phyloP scores from a whole-genome alignment of 2,888 invertebrate species.

The Synergus japonicus region DNA sequence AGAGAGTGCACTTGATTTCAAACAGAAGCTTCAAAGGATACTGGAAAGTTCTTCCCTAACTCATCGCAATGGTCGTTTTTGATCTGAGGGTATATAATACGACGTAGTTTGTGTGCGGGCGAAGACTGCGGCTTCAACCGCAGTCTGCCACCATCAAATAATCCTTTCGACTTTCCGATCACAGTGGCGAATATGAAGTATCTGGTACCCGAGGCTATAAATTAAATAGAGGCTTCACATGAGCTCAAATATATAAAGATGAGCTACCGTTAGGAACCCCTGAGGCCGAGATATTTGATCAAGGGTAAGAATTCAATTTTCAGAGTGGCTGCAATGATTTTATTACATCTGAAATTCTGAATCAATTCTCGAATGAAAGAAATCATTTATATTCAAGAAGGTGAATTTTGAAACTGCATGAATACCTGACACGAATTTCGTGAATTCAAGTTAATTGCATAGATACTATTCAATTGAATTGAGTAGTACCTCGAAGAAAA shows the following conservation, averaged over 20 bases:
- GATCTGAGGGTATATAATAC: not conserved
- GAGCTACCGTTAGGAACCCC: not conserved
- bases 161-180: constrained; percentile 2
- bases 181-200: constrained; percentile 4
- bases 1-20: not conserved
- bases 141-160: not conserved
- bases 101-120: not conserved
- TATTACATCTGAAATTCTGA: not conserved
- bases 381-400: not conserved
- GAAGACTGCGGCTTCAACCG: not conserved
- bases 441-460: too few species aligned
- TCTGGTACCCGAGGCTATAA: constrained; percentile 2
- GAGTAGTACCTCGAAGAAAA: too few species aligned
- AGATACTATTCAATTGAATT: too few species aligned
- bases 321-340: not conserved
- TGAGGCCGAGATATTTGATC: not conserved
- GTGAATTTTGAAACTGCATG: not conserved
- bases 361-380: not conserved
- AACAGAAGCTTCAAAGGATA: not conserved
- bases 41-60: not conserved
- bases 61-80: not conserved
- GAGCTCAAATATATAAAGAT: constrained; percentile 1
- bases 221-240: constrained; percentile 17
- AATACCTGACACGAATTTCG: not conserved
- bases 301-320: constrained; percentile 12